Base-by-base conservation (phyloP, 2,797 vertebrate species). In the Onychomys arenicola region DNA sequence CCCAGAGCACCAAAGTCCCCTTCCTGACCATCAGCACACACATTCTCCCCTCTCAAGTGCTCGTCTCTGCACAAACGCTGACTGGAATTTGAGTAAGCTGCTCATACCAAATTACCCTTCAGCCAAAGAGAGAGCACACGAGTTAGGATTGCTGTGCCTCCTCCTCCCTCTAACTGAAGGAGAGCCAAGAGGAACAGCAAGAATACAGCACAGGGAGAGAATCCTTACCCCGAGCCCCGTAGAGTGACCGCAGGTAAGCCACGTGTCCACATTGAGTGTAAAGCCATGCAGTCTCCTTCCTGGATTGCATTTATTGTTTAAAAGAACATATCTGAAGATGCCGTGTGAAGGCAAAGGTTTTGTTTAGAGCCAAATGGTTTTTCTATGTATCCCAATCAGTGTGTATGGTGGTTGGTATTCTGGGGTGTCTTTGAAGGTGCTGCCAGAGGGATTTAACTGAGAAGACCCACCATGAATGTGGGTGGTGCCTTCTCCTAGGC, bases 271-370 rank as follows among this genome's bases (percentile, higher is more conserved):
- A 14, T 12, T 23, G 43, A 3, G 4, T 49, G 37, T 46, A 23
- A 89, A 90, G 5, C 12, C 3, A 55, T 46, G 11, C 32, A 49
- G 9, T 65, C 21, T 92, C 4, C 49, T 91, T 52, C 52, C 61
- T 57, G 76, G 87, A 14, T 88, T 84, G 43, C 55, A 40, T 77
- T 73, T 88, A 81, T 21, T 63, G 21, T 90, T 34, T 61, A 23
- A 92, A 80, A 89, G 69, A 88, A 90, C 43, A 55, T 75, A 93
- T 59, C 46, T 7, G 16, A 90, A 94, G 76, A 80, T 43, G 32
- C 10, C 34, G 0, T 46, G 25, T 92, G 77, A 96, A 94, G 40
- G 40, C 4, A 49, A 67, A 69, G 91, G 65, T 88, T 92, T 95
- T 93, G 32, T 90, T 90, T 90, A 89, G 71, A 69, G 59, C 46